Evolutionary conservation across 1,140 invertebrate genomes (phyloP).

Genomic region (Drosophila sp.): DNA sequence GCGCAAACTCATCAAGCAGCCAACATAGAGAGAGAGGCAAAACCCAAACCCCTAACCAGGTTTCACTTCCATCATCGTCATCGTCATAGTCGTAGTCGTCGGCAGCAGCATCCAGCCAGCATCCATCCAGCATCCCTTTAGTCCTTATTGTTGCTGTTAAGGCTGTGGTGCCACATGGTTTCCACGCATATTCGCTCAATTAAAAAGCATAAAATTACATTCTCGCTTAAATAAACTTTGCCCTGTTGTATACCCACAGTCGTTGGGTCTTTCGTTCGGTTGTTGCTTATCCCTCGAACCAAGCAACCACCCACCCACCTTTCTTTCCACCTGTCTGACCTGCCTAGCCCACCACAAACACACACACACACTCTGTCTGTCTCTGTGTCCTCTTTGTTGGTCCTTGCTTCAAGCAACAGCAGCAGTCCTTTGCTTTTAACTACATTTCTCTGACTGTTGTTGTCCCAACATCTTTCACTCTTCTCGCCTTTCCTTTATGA

Average conservation of each 20-base stretch:
- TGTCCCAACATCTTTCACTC: neutral
- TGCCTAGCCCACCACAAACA: neutral
- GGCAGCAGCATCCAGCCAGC: conserved; percentile 5
- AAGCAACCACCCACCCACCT: neutral
- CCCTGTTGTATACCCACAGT: conserved; percentile 12
- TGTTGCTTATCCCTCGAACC: neutral
- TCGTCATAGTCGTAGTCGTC: conserved; percentile 1
- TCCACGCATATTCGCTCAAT: conserved; percentile 77
- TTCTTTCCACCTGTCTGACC: neutral
- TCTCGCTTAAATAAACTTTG: conserved; percentile 76
- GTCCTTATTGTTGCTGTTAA: conserved; percentile 12
- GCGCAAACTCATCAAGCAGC: conserved; percentile 72
- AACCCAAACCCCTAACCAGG: conserved; percentile 21
- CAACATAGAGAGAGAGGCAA: conserved; percentile 1
- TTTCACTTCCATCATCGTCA: conserved; percentile 42
- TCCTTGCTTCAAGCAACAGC: neutral
- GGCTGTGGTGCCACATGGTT: conserved; percentile 56
- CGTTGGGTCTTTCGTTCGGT: neutral
- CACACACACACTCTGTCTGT: neutral
- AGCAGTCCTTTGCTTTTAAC: neutral
- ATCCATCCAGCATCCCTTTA: conserved; percentile 2
- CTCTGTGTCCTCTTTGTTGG: neutral
- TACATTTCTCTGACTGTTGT: neutral
- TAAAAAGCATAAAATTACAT: conserved; percentile 82
- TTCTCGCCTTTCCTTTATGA: neutral